These are phyloP conservation scores for Agelas oroides DNA, from an alignment of 37 sponge, comb jelly and placozoan genomes.

Conservation along the genomic window DNA sequence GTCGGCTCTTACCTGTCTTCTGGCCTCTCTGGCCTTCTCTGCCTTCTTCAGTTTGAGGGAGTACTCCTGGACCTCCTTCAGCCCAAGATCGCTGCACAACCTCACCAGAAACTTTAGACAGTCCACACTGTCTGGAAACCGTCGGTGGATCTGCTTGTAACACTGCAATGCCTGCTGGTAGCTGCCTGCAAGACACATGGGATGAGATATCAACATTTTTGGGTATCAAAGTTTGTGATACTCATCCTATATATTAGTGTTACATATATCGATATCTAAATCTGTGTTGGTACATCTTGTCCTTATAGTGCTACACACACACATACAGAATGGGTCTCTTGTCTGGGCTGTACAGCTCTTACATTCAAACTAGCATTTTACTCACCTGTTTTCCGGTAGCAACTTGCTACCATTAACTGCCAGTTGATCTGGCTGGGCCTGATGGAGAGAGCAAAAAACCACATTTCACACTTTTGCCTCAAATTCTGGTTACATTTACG, in stretches of 20 bases:
- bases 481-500: too few species aligned
- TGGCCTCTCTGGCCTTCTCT: conserved; percentile 78
- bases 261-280: too few species aligned
- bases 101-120: conserved; percentile 93
- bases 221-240: background rate
- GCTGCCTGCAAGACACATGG: conserved; percentile 66
- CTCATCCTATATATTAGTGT: background rate
- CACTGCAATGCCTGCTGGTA: conserved; percentile 90
- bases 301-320: too few species aligned
- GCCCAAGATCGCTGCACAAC: conserved; percentile 87
- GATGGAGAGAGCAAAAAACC: background rate
- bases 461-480: too few species aligned
- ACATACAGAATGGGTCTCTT: too few species aligned
- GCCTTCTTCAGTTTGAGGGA: conserved; percentile 83
- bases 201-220: background rate
- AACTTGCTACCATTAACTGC: conserved; percentile 97
- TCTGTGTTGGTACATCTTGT: too few species aligned
- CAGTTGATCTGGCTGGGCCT: conserved; percentile 93
- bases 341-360: too few species aligned
- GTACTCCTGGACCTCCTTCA: conserved; percentile 92
- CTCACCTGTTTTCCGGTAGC: conserved; percentile 84
- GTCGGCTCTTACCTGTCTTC: conserved; percentile 22
- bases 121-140: conserved; percentile 94
- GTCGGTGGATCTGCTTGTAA: conserved; percentile 85
- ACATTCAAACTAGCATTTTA: too few species aligned